Percentiles rank a stretch among this genome's conserved stretches.
Conservation (phyloP, 1,140 invertebrate species). For the Hyles vespertilio region DNA sequence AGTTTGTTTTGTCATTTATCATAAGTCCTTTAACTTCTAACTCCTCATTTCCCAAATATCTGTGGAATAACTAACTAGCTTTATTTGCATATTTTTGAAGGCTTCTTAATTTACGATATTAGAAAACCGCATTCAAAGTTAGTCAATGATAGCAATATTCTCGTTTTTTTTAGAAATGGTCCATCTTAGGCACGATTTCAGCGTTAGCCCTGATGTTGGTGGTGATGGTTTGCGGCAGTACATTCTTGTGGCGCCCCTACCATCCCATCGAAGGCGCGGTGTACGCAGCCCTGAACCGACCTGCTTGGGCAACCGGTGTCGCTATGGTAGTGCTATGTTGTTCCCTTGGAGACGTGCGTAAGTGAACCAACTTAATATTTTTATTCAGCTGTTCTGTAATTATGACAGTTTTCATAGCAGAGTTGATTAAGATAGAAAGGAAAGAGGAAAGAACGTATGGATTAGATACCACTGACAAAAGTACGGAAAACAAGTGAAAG, state of each 20-base stretch:
- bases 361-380: slow-evolving; percentile 32
- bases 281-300: slow-evolving; percentile 77
- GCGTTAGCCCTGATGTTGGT: slow-evolving; percentile 52
- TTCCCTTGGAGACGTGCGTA: slow-evolving; percentile 71
- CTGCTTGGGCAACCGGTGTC: slow-evolving; percentile 75
- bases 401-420: too few relatives aligned
- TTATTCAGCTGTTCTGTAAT: too few relatives aligned
- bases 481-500: too few relatives aligned
- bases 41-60: too few relatives aligned
- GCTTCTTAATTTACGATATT: slow-evolving; percentile 1
- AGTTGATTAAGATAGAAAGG: too few relatives aligned
- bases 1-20: too few relatives aligned
- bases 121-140: background rate
- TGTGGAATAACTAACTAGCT: too few relatives aligned
- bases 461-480: too few relatives aligned
- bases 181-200: slow-evolving; percentile 24
- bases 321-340: slow-evolving; percentile 76
- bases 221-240: slow-evolving; percentile 54
- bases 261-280: slow-evolving; percentile 68
- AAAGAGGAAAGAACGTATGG: too few relatives aligned
- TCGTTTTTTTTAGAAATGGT: slow-evolving; percentile 51
- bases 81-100: too few relatives aligned
- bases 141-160: background rate
- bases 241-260: slow-evolving; percentile 67
- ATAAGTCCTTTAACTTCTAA: too few relatives aligned